Conservation (phyloP, 2,113 vertebrate genomes). For the Notothenia coriiceps region DNA sequence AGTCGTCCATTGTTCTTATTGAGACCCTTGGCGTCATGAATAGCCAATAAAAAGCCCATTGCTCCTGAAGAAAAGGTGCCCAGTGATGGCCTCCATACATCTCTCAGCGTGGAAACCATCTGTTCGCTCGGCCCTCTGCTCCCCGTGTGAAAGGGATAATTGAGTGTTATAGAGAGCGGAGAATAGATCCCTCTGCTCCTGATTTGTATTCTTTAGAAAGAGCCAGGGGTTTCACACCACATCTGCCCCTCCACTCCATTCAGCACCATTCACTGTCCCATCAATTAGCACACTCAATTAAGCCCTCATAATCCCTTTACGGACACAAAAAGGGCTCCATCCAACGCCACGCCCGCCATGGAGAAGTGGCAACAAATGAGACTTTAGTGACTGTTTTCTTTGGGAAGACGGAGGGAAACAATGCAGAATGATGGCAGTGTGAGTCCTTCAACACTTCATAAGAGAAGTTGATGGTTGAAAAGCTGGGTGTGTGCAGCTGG, state of each 20-base stretch:
- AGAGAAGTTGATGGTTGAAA: slow-evolving; percentile 71
- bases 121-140: slow-evolving; percentile 75
- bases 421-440: slow-evolving; percentile 83
- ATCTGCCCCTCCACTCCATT: slow-evolving; percentile 89
- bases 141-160: slow-evolving; percentile 85
- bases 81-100: slow-evolving; percentile 74
- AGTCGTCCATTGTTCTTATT: slow-evolving; percentile 72
- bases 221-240: slow-evolving; percentile 88
- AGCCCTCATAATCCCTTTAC: slow-evolving; percentile 89
- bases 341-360: slow-evolving; percentile 43
- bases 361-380: slow-evolving; percentile 86
- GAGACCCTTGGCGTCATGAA: slow-evolving; percentile 81
- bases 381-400: slow-evolving; percentile 87
- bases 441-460: slow-evolving; percentile 80
- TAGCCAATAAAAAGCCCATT: slow-evolving; percentile 83
- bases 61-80: slow-evolving; percentile 85
- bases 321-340: slow-evolving; percentile 78
- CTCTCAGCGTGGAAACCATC: slow-evolving; percentile 89
- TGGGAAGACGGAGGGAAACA: slow-evolving; percentile 56
- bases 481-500: slow-evolving; percentile 87
- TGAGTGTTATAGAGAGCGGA: slow-evolving; percentile 86
- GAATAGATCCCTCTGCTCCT: slow-evolving; percentile 82
- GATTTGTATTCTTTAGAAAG: slow-evolving; percentile 89
- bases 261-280: slow-evolving; percentile 81
- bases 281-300: slow-evolving; percentile 96